Evolutionary conservation across 2,113 vertebrate genomes (phyloP).

Genomic region (Phocoena phocoena): DNA sequence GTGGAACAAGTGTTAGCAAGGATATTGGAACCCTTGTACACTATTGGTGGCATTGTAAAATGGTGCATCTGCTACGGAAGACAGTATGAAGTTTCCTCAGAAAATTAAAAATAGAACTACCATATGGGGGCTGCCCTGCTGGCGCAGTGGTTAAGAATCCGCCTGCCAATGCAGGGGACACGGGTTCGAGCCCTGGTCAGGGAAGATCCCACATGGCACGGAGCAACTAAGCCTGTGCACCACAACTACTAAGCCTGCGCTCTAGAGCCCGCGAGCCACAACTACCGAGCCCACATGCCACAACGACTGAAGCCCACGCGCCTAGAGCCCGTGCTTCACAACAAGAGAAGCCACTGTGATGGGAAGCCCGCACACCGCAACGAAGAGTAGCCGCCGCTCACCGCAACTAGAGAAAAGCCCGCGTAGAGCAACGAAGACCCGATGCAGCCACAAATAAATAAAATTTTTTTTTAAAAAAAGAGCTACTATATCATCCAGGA

Average conservation of each 20-base stretch:
- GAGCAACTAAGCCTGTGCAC: not conserved
- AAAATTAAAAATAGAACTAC: not conserved
- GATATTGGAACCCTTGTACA: not conserved
- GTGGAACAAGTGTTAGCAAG: not conserved
- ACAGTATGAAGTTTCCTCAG: not conserved
- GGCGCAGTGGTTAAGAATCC: not conserved
- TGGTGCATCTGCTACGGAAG: not conserved
- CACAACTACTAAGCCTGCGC: not conserved
- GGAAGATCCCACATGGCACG: not conserved
- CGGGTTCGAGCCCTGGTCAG: not conserved
- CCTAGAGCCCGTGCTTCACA: not conserved
- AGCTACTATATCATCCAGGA: not conserved
- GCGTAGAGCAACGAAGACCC: not conserved
- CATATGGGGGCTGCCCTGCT: not conserved
- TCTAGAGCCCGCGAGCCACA: not conserved
- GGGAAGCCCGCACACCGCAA: not conserved
- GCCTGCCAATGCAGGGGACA: not conserved
- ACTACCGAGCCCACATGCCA: accelerated
- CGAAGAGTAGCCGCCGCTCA: not conserved
- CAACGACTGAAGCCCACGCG: accelerated
- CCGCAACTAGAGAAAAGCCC: not conserved
- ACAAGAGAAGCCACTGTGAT: not conserved
- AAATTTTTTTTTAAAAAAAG: not conserved
- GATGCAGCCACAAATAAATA: not conserved
- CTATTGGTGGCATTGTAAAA: not conserved